Conservation (phyloP, 2,888 invertebrate species). For the Hofmannophila pseudospretella region DNA sequence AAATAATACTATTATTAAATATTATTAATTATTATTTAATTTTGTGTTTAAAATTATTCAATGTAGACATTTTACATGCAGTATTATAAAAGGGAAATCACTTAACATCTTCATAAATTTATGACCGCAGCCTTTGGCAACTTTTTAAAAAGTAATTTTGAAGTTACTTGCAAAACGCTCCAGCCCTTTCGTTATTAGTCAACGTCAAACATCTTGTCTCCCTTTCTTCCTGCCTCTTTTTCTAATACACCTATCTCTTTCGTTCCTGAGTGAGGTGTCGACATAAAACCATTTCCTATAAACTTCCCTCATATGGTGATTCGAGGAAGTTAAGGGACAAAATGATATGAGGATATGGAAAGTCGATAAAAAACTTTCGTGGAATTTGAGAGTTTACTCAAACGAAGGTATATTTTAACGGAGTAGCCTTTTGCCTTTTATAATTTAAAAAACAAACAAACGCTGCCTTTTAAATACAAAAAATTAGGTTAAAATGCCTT, state of each 20-base stretch:
- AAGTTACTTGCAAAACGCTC: slow-evolving; percentile 1
- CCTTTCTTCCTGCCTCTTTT: background rate
- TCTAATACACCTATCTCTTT: background rate
- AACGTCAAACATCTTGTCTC: background rate
- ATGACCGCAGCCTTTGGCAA: background rate
- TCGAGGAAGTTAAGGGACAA: background rate
- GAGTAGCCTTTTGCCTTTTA: too few relatives aligned
- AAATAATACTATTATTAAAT: too few relatives aligned
- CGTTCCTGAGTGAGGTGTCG: background rate
- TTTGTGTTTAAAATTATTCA: too few relatives aligned
- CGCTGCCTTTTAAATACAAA: too few relatives aligned
- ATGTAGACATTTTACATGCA: too few relatives aligned
- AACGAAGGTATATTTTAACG: too few relatives aligned
- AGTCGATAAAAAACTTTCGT: background rate
- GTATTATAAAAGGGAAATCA: too few relatives aligned
- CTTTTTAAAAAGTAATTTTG: slow-evolving; percentile 7
- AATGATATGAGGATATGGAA: background rate
- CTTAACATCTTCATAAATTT: too few relatives aligned
- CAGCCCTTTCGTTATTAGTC: slow-evolving; percentile 3
- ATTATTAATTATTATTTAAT: too few relatives aligned
- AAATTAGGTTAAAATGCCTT: too few relatives aligned
- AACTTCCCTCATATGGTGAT: slow-evolving; percentile 1
- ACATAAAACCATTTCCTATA: background rate
- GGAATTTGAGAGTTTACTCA: too few relatives aligned
- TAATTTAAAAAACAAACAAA: too few relatives aligned